These are phyloP conservation scores for Syrmaticus mikado DNA, from an alignment of 2,113 vertebrate genomes.

Conservation along the genomic window DNA sequence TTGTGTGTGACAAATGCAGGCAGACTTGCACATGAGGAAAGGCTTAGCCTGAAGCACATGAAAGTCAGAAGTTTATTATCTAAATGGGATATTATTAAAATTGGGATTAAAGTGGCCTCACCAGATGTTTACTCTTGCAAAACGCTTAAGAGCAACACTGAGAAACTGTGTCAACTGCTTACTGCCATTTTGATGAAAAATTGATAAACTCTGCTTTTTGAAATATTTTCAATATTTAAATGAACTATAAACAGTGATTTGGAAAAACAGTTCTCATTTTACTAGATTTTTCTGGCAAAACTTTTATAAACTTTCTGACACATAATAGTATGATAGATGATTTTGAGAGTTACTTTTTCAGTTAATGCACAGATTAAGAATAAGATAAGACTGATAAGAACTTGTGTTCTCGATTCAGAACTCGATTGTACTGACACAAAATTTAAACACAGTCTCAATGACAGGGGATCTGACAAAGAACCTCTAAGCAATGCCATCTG, in stretches of 20 bases:
- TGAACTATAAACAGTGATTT: neutral
- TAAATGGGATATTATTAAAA: constrained; percentile 57
- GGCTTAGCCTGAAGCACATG: constrained; percentile 23
- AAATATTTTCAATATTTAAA: neutral
- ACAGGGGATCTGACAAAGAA: constrained; percentile 36
- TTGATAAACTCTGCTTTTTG: neutral
- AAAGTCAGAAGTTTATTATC: constrained; percentile 50
- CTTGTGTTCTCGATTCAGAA: too few species aligned
- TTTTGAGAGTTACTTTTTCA: neutral
- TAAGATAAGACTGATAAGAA: too few species aligned
- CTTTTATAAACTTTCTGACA: neutral
- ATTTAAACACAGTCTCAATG: constrained; percentile 10
- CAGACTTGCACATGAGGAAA: constrained; percentile 36
- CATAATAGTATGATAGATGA: neutral
- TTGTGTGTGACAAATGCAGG: neutral
- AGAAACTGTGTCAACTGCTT: neutral
- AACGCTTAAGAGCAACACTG: neutral
- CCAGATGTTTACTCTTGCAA: constrained; percentile 29
- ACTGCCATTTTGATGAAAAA: constrained; percentile 5
- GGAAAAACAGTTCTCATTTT: neutral
- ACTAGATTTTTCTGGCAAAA: neutral
- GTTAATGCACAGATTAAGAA: neutral
- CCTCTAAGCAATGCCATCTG: constrained; percentile 39
- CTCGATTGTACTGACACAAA: neutral
- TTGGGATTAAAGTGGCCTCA: neutral